These are phyloP conservation scores for Brachionus koreanus DNA, from an alignment of 1,140 invertebrate species.

Conservation along the genomic window DNA sequence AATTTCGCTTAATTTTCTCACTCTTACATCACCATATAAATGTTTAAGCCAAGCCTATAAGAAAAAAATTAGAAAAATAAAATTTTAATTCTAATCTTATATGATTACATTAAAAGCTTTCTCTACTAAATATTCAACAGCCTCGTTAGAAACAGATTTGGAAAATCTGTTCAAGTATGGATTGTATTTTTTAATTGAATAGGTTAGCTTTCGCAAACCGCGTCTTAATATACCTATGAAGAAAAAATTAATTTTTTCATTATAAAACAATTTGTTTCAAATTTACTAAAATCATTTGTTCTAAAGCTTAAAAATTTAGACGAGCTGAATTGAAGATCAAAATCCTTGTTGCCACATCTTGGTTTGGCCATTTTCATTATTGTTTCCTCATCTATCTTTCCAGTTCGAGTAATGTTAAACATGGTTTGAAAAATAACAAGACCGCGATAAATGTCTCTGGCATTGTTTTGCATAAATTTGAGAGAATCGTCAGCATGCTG, in stretches of 20 bases:
- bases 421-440: slow-evolving; percentile 40
- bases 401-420: slow-evolving; percentile 33
- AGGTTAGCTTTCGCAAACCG: slow-evolving; percentile 14
- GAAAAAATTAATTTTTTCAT: neutral
- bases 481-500: slow-evolving; percentile 44
- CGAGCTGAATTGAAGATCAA: slow-evolving; percentile 43
- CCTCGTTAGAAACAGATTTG: slow-evolving; percentile 7
- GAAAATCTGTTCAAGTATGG: slow-evolving; percentile 41
- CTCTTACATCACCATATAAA: slow-evolving; percentile 40
- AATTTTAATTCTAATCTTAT: neutral
- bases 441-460: slow-evolving; percentile 42
- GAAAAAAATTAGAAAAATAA: neutral
- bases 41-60: slow-evolving; percentile 30
- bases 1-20: slow-evolving; percentile 3
- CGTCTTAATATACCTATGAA: slow-evolving; percentile 13
- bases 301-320: slow-evolving; percentile 43
- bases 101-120: slow-evolving; percentile 29
- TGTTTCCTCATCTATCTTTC: slow-evolving; percentile 42
- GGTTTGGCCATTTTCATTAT: slow-evolving; percentile 44
- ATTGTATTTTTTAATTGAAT: slow-evolving; percentile 43
- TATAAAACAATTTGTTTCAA: neutral
- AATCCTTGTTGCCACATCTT: slow-evolving; percentile 44
- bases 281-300: slow-evolving; percentile 37
- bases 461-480: slow-evolving; percentile 45
- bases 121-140: slow-evolving; percentile 24